Percentiles rank a stretch among this genome's conserved stretches.
Evolutionary conservation across 2,113 vertebrate species (phyloP).

Genomic region (Hypocryptadius cinnamomeus): DNA sequence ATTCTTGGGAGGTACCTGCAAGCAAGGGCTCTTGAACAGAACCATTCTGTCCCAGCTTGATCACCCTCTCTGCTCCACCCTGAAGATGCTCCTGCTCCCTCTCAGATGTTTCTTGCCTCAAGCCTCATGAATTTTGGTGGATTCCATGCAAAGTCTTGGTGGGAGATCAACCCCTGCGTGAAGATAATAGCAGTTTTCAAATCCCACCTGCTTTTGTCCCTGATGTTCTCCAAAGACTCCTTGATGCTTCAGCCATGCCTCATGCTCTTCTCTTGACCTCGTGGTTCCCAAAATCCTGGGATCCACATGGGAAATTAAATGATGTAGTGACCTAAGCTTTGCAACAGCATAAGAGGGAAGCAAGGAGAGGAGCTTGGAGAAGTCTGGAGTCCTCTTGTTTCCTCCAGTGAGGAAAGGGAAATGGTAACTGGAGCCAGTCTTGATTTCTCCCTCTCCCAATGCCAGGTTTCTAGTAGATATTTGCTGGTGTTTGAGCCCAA

Average conservation of each 20-base stretch:
- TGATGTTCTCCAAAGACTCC: background rate
- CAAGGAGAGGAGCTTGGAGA: background rate
- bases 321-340: background rate
- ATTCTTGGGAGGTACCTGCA: background rate
- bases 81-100: background rate
- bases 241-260: background rate
- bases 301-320: background rate
- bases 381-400: background rate
- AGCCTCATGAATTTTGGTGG: background rate
- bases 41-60: background rate
- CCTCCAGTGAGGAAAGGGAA: background rate
- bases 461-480: background rate
- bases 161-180: accelerated
- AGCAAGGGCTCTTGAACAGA: background rate
- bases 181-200: background rate
- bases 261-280: background rate
- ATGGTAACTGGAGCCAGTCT: background rate
- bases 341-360: background rate
- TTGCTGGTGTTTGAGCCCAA: background rate
- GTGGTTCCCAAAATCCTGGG: background rate
- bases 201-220: background rate
- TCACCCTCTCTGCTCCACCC: background rate
- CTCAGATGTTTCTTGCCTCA: background rate
- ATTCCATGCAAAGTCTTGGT: background rate
- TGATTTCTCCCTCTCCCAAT: background rate